Evolutionary conservation across 2,113 vertebrate species (phyloP).

Genomic region (Alectura lathami): DNA sequence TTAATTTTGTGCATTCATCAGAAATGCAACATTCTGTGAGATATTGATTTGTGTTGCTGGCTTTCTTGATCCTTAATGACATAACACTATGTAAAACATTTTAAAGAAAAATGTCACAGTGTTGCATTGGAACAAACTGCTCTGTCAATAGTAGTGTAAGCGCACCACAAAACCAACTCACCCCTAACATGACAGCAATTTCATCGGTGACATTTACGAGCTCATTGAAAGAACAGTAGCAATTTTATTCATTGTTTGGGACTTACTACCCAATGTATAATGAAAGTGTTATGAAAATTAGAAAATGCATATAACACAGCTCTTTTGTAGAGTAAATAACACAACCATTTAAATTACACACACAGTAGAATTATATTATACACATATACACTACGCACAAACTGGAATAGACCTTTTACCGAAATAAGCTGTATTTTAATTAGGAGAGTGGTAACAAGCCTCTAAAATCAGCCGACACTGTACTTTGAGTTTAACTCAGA

Average conservation of each 20-base stretch:
- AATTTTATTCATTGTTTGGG: constrained; percentile 46
- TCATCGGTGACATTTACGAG: constrained; percentile 31
- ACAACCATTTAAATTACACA: constrained; percentile 38
- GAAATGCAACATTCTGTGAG: constrained; percentile 20
- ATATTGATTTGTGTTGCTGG: not conserved
- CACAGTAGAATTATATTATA: not conserved
- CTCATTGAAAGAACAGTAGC: constrained; percentile 48
- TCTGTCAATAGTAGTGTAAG: constrained; percentile 28
- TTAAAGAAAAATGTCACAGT: constrained; percentile 15
- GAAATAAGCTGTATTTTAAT: constrained; percentile 49
- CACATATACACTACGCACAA: not conserved
- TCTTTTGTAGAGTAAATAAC: constrained; percentile 54
- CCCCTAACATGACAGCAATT: constrained; percentile 54
- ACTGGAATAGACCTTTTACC: constrained; percentile 9
- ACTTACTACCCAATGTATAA: constrained; percentile 42
- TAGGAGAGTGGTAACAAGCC: constrained; percentile 56
- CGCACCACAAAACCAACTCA: constrained; percentile 49
- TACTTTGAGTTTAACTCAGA: constrained; percentile 67
- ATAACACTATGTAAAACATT: constrained; percentile 7
- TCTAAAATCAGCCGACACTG: constrained; percentile 60
- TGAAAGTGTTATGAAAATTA: constrained; percentile 61
- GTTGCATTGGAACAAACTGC: constrained; percentile 34
- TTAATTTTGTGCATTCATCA: not conserved
- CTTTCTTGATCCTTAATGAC: constrained; percentile 20
- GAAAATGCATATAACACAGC: not conserved